These are phyloP conservation scores for Danionella cerebrum DNA, from an alignment of 2,113 vertebrate genomes.

Conservation along the genomic window DNA sequence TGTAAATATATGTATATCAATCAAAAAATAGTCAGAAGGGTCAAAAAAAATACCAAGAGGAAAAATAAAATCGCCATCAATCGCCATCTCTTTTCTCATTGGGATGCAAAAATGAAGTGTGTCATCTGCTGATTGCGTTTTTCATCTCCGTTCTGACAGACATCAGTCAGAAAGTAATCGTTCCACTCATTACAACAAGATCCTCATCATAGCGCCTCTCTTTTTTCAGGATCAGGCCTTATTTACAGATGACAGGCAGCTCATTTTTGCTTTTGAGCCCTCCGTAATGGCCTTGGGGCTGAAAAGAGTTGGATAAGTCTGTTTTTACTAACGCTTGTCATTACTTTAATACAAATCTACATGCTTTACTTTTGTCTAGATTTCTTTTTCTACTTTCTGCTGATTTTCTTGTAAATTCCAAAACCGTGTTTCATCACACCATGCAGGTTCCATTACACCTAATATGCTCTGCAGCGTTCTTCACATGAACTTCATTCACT, in stretches of 20 bases:
- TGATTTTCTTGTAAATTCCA: neutral
- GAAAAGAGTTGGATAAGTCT: neutral
- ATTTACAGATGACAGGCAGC: slow-evolving; percentile 6
- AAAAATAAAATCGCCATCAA: too few species aligned
- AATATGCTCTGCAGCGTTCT: neutral
- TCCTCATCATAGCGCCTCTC: neutral
- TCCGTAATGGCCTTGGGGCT: neutral
- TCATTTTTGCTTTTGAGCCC: too few species aligned
- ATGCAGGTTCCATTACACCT: neutral
- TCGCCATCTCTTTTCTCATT: neutral
- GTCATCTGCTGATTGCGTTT: neutral
- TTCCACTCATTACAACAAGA: neutral
- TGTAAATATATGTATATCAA: neutral
- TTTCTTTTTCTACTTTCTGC: too few species aligned
- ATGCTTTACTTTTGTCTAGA: neutral
- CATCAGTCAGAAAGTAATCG: neutral
- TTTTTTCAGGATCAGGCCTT: neutral
- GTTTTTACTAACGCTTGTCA: neutral
- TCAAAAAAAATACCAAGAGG: neutral
- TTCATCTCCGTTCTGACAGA: neutral
- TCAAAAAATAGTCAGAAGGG: neutral
- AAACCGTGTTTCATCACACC: neutral
- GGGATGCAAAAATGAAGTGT: neutral
- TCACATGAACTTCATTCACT: neutral
- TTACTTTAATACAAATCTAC: neutral